Evolutionary conservation across 1,140 invertebrate species (phyloP).

Genomic region (Drosophila fuyamai): DNA sequence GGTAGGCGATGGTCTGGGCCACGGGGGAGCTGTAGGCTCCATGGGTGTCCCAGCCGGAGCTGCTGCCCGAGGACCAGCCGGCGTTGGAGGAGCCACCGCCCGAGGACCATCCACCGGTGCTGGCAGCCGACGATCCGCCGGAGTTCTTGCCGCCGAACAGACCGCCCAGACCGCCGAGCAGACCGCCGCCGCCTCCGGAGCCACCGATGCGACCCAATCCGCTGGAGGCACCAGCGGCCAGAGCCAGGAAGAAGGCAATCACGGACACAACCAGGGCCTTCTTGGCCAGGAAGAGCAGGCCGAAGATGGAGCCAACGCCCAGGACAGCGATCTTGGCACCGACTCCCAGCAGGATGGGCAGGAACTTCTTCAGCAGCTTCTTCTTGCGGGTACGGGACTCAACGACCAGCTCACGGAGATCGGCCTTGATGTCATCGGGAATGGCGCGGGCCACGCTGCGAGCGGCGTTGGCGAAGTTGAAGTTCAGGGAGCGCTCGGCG

Average conservation of each 20-base stretch:
- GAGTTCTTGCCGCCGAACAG: slow-evolving; percentile 79
- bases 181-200: slow-evolving; percentile 74
- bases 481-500: slow-evolving; percentile 86
- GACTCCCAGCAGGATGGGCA: slow-evolving; percentile 87
- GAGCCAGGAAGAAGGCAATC: slow-evolving; percentile 87
- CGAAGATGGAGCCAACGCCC: slow-evolving; percentile 86
- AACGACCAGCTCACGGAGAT: slow-evolving; percentile 86
- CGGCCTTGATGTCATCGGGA: slow-evolving; percentile 86
- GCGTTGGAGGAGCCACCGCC: slow-evolving; percentile 65
- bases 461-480: slow-evolving; percentile 86
- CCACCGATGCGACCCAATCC: slow-evolving; percentile 85
- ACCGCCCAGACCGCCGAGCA: slow-evolving; percentile 77
- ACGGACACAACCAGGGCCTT: slow-evolving; percentile 88
- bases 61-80: slow-evolving; percentile 74
- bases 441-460: slow-evolving; percentile 85
- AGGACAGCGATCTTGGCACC: slow-evolving; percentile 88
- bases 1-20: slow-evolving; percentile 85
- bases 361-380: slow-evolving; percentile 86
- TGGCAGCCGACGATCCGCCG: slow-evolving; percentile 62
- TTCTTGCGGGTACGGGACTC: slow-evolving; percentile 89
- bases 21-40: slow-evolving; percentile 84
- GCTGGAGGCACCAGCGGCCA: slow-evolving; percentile 86
- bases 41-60: slow-evolving; percentile 81
- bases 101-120: slow-evolving; percentile 80
- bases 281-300: slow-evolving; percentile 88